phyloP scores from a whole-genome alignment of 2,113 vertebrate species.

The Calypte anna region DNA sequence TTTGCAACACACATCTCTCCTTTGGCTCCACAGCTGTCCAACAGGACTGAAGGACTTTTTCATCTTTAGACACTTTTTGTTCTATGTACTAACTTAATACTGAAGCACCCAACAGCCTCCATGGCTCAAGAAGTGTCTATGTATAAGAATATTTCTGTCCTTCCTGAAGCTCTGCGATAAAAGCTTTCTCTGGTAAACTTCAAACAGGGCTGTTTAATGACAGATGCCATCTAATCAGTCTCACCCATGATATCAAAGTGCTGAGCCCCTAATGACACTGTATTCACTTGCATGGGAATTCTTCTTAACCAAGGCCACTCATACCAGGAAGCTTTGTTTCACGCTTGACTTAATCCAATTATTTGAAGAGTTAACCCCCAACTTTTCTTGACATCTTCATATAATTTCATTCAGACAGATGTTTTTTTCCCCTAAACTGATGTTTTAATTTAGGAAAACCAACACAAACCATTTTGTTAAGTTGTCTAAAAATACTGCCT shows the following conservation, averaged over 20 bases:
- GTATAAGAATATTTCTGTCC: neutral
- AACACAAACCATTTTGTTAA: neutral
- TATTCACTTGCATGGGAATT: neutral
- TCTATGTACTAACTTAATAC: neutral
- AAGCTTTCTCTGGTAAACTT: neutral
- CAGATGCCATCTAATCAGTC: neutral
- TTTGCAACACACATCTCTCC: neutral
- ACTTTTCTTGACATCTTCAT: neutral
- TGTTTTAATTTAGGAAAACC: neutral
- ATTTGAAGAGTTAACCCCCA: neutral
- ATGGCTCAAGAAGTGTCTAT: neutral
- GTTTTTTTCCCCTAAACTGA: neutral
- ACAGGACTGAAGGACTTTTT: neutral
- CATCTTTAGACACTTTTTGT: neutral
- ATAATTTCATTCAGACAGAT: neutral
- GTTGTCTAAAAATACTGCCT: neutral
- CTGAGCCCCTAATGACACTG: neutral
- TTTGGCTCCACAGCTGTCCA: neutral
- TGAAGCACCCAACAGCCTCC: neutral
- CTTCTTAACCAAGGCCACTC: neutral
- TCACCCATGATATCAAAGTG: neutral
- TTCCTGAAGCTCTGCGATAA: neutral
- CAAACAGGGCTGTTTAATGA: neutral
- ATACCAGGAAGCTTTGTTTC: neutral
- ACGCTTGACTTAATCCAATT: neutral